These are phyloP conservation scores for Drosophila arawakana DNA, from an alignment of 1,140 invertebrate genomes.

Conservation along the genomic window DNA sequence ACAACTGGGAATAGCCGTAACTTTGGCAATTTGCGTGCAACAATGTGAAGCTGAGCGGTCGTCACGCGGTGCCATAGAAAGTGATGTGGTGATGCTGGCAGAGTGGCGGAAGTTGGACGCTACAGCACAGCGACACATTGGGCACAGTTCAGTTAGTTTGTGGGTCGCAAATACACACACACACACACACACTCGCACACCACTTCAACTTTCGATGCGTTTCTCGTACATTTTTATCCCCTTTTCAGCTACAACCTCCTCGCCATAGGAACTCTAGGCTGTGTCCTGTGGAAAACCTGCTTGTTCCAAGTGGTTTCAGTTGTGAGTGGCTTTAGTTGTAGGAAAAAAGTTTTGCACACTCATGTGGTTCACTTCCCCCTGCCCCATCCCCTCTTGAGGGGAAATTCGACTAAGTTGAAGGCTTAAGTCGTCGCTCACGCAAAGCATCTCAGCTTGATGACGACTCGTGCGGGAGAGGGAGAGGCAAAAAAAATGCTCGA, in stretches of 20 bases:
- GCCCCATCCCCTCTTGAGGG: background rate
- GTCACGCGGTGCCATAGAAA: background rate
- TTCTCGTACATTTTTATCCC: background rate
- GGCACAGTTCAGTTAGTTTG: constrained; percentile 39
- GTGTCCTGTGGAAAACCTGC: constrained; percentile 52
- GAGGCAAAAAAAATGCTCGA: constrained; percentile 5
- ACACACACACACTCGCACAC: constrained; percentile 18
- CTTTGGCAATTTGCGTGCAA: constrained; percentile 72
- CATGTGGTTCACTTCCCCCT: constrained; percentile 27
- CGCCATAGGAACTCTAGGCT: background rate
- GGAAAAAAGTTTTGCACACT: constrained; percentile 70
- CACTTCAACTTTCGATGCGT: constrained; percentile 52
- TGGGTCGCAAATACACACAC: constrained; percentile 18
- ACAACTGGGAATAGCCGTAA: constrained; percentile 52
- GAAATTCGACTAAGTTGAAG: constrained; percentile 7
- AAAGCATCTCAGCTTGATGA: constrained; percentile 42
- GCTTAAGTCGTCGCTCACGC: constrained; percentile 77
- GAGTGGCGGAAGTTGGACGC: background rate
- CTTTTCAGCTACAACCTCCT: background rate
- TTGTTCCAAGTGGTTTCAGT: constrained; percentile 80
- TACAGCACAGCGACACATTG: constrained; percentile 52
- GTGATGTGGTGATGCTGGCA: background rate
- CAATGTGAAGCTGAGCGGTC: constrained; percentile 31
- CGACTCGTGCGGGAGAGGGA: background rate
- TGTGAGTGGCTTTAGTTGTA: constrained; percentile 72